Evolutionary conservation across 2,797 vertebrate genomes (phyloP), one percentile per base, ranked within the genome.

Genomic region (Linurgus olivaceus): DNA sequence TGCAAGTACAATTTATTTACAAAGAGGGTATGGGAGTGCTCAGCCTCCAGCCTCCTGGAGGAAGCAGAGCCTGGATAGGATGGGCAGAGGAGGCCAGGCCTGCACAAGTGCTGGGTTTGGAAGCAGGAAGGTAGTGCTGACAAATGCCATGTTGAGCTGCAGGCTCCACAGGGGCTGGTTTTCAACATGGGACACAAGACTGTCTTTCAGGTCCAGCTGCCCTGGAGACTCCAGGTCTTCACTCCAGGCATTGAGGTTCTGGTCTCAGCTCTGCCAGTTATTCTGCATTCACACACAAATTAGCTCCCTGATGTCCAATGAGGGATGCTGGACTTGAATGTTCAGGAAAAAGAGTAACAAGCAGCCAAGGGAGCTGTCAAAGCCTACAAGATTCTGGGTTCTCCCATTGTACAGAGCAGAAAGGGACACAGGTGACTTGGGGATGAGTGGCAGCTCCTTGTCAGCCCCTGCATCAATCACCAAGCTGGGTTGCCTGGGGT

Each of bases 131-230:
- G 54, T 58, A 63, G 40, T 1, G 5, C 51, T 66, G 51, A 48
- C 0, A 0, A 55, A 54, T 0, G 3, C 66, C 85, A 51, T 7
- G 10, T 7, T 28, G 47, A 84, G 50, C 26, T 44, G 44, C 1
- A 23, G 71, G 67, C 51, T 82, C 47, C 2, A 3, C 63, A 55
- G 66, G 9, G 33, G 20, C 55, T 82, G 25, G 7, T 19, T 73
- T 62, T 0, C 0, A 65, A 44, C 14, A 24, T 0, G 0, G 62
- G 37, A 58, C 31, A 62, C 31, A 47, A 47, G 13, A 5, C 55
- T 28, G 20, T 66, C 2, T 0, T 28, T 50, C 38, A 38, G 62
- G 50, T 38, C n/a, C 58, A 54, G 51, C 35, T 61, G 35, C 45
- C 59, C 29, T 1, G 0, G 24, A 55, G 47, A 28, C 47, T 50